Evolutionary conservation across 2,888 invertebrate species (phyloP), one percentile per base, ranked within the genome.

Genomic region (Epistrophe grossulariae): DNA sequence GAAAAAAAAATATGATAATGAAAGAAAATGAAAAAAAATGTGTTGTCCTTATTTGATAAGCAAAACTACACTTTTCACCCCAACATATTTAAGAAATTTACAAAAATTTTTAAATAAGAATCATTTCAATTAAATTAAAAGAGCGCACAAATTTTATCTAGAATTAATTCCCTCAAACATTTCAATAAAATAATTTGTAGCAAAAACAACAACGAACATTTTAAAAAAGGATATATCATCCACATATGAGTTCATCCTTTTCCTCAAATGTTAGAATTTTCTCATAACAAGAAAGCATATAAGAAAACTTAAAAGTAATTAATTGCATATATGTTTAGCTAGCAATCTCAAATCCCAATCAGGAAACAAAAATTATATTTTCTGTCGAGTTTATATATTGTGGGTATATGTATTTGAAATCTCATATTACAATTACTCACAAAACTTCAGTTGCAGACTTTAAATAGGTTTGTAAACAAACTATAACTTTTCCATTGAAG

Each of bases 391-490:
- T 24, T 48, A 48, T 62, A 15, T 66, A 38, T 70, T 45, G 50
- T 62, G 15, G 45, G 8, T 15, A 40, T 62, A 45, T 48, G 8
- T 15, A 40, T 62, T 55, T 48, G 11, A 62, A 79, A 64, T 70
- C 62, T 43, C 74, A 57, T 43, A 45, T 31, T 13, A 43, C 50
- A 50, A 74, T 79, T 74, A 70, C 70, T 84, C 74, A 71, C 50
- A 79, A 71, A 43, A 52, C 70, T 57, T 70, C 79, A 70, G 48
- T 17, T 57, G 15, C 79, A 68, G 72, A 62, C 24, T 50, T 15
- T 31, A 28, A 28, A 40, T 31, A 9, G 48, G 48, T 66, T 50
- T 66, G 24, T 50, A 13, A 17, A 13, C 19, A 15, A 59, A 59
- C 40, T 35, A 40, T 15, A 62, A 24, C 19, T 60, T 60, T n/a